phyloP scores from a whole-genome alignment of 2,888 invertebrate species.

The Parochlus steinenii region DNA sequence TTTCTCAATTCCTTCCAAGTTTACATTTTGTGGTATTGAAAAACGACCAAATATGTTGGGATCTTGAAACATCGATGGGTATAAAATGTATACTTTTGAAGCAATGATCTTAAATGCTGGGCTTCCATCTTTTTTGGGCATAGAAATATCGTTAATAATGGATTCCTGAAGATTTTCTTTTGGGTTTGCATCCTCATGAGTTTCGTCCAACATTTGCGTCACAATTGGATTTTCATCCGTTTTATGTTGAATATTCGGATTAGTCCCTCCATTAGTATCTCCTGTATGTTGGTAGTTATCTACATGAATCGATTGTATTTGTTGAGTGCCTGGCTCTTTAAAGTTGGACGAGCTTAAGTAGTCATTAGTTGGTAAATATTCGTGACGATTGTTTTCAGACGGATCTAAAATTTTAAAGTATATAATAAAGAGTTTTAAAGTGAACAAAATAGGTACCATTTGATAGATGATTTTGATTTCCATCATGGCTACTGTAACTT shows the following conservation, averaged over 20 bases:
- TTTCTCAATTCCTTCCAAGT: background rate
- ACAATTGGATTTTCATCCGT: background rate
- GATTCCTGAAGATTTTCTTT: background rate
- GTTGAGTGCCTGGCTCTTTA: too few species aligned
- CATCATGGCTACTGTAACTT: too few species aligned
- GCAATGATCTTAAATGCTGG: conserved; percentile 1
- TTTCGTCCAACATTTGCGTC: background rate
- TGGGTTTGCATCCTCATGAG: background rate
- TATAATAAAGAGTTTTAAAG: too few species aligned
- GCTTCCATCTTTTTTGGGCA: background rate
- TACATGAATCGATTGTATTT: too few species aligned
- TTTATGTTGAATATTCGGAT: background rate
- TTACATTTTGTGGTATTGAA: conserved; percentile 7
- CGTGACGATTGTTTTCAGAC: background rate
- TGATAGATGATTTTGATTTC: too few species aligned
- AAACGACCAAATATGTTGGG: conserved; percentile 10
- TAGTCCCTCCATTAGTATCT: too few species aligned
- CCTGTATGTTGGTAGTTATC: too few species aligned
- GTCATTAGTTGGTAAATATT: background rate
- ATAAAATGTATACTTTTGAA: conserved; percentile 7
- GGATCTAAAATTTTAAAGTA: background rate
- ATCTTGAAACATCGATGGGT: conserved; percentile 8
- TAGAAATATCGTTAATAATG: background rate
- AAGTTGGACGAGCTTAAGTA: too few species aligned
- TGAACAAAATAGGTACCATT: too few species aligned